Percentiles rank a stretch among this genome's conserved stretches.
phyloP scores from a whole-genome alignment of 2,888 invertebrate species.

The Laspeyria flexula region DNA sequence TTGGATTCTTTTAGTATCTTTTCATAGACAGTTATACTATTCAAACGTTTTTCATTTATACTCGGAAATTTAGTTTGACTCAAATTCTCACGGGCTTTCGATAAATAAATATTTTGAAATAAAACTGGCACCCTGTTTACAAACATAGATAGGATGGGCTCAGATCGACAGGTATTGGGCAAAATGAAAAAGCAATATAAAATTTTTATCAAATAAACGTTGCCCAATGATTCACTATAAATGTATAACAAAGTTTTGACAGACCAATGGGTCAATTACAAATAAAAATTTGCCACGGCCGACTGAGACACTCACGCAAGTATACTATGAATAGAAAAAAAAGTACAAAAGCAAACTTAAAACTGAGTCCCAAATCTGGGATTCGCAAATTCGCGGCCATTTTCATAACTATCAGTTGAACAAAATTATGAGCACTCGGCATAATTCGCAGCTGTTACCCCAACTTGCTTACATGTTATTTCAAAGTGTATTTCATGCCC shows the following conservation, averaged over 20 bases:
- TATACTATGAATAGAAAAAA: no score
- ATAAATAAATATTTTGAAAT: no score
- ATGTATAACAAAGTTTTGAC: no score
- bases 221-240: no score
- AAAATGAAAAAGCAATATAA: slow-evolving; percentile 6
- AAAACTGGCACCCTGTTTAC: not conserved
- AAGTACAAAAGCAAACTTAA: not conserved
- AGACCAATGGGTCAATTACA: no score
- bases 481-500: slow-evolving; percentile 49
- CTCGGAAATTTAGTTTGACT: no score
- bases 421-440: slow-evolving; percentile 43
- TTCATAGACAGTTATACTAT: no score
- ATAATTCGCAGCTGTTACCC: slow-evolving; percentile 54
- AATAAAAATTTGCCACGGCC: no score
- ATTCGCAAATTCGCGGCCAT: slow-evolving; percentile 1
- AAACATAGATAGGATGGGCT: slow-evolving; percentile 18
- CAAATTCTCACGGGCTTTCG: no score
- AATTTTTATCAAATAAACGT: slow-evolving; percentile 13
- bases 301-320: no score
- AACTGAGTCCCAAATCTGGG: not conserved
- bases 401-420: slow-evolving; percentile 20
- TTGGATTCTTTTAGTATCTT: no score
- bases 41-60: no score
- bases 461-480: slow-evolving; percentile 48
- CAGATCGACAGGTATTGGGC: not conserved